phyloP scores from a whole-genome alignment of 1,140 invertebrate genomes.

The Acromyrmex heyeri region DNA sequence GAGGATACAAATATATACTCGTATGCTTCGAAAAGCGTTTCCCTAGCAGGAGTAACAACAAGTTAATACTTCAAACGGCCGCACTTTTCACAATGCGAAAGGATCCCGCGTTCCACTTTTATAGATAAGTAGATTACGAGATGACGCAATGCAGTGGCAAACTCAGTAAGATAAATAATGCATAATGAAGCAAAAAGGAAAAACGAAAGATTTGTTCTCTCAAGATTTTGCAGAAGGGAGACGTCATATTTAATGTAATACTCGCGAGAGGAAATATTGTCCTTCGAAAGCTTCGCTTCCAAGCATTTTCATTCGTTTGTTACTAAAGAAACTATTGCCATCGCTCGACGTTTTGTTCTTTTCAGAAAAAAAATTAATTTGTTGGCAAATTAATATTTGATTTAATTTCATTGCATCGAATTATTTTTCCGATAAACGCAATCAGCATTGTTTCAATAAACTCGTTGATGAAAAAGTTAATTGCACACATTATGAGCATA shows the following conservation, averaged over 20 bases:
- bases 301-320: slow-evolving; percentile 18
- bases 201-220: slow-evolving; percentile 33
- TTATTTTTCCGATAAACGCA: slow-evolving; percentile 9
- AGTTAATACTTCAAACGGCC: slow-evolving; percentile 59
- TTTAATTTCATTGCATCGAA: slow-evolving; percentile 8
- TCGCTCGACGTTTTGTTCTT: not conserved
- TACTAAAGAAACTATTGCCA: slow-evolving; percentile 7
- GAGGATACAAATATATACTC: not conserved
- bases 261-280: slow-evolving; percentile 53
- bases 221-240: slow-evolving; percentile 42
- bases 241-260: slow-evolving; percentile 63
- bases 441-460: not conserved
- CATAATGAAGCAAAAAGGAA: slow-evolving; percentile 58
- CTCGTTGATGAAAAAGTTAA: not conserved
- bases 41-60: slow-evolving; percentile 27
- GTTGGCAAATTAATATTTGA: not conserved
- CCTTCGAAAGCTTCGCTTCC: slow-evolving; percentile 28
- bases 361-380: slow-evolving; percentile 8
- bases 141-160: slow-evolving; percentile 63
- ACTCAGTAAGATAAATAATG: slow-evolving; percentile 64
- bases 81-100: slow-evolving; percentile 45
- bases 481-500: not conserved
- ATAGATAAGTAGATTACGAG: slow-evolving; percentile 59
- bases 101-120: slow-evolving; percentile 46
- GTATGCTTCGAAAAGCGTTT: not conserved